phyloP scores from a whole-genome alignment of 2,888 invertebrate species.

The Megalurothrips usitatus region DNA sequence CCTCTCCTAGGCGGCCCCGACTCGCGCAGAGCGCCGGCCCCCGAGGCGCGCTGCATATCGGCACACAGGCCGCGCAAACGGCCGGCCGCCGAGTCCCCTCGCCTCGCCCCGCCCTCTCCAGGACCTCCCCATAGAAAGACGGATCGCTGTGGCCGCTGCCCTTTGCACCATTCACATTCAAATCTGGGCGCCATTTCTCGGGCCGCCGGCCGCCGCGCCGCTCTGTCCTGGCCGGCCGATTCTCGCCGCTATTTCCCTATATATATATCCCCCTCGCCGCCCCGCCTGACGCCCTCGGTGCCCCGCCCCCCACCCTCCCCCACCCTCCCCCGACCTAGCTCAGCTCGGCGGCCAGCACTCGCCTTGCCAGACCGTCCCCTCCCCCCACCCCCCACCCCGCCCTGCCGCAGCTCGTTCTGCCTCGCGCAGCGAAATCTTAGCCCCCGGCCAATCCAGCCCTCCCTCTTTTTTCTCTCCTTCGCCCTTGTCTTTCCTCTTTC shows the following conservation, averaged over 20 bases:
- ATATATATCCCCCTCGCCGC: not conserved
- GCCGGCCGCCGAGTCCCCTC: not conserved
- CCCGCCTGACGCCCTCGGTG: not conserved
- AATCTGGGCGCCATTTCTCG: not conserved
- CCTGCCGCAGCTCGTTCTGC: not conserved
- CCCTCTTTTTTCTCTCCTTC: not conserved
- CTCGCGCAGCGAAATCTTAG: not conserved
- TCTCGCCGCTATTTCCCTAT: not conserved
- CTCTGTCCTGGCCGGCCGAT: not conserved
- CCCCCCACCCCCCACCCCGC: not conserved
- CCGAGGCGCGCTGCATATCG: too few species aligned
- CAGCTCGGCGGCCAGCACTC: not conserved
- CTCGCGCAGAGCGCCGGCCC: not conserved
- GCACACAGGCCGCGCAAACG: not conserved
- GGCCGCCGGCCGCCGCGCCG: not conserved
- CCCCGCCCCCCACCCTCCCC: not conserved
- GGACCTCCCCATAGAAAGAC: not conserved
- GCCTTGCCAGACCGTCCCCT: not conserved
- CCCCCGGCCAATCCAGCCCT: not conserved
- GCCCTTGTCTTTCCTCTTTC: not conserved
- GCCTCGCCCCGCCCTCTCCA: not conserved
- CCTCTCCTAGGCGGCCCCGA: not conserved
- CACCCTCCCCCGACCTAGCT: not conserved
- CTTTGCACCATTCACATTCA: slow-evolving; percentile 1
- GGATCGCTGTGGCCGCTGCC: not conserved